Evolutionary conservation across 2,797 vertebrate genomes (phyloP).

Genomic region (Pseudomugil tenellus): DNA sequence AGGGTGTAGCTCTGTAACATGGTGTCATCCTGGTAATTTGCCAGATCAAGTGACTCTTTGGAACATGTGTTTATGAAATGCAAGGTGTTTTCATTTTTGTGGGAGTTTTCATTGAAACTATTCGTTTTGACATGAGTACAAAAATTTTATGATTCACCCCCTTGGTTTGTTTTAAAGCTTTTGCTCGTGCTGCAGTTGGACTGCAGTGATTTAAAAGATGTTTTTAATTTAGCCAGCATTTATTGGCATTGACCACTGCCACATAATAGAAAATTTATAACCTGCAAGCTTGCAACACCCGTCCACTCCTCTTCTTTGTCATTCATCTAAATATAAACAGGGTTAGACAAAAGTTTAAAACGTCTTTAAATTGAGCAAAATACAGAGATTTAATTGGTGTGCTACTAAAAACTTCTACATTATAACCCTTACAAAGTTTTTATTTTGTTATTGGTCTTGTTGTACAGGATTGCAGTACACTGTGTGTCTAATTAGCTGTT

Average conservation of each 20-base stretch:
- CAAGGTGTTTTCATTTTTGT: background rate
- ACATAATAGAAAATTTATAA: slow-evolving; percentile 50
- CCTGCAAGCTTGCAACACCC: slow-evolving; percentile 45
- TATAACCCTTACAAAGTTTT: background rate
- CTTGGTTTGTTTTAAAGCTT: slow-evolving; percentile 35
- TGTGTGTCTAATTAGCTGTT: slow-evolving; percentile 16
- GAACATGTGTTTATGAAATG: slow-evolving; percentile 8
- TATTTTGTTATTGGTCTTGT: slow-evolving; percentile 24
- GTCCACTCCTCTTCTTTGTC: slow-evolving; percentile 32
- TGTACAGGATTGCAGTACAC: slow-evolving; percentile 31
- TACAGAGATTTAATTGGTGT: background rate
- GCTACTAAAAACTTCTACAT: slow-evolving; percentile 16
- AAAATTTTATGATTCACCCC: slow-evolving; percentile 21
- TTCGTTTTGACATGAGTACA: slow-evolving; percentile 1
- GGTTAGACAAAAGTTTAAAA: slow-evolving; percentile 20
- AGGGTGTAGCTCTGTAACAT: background rate
- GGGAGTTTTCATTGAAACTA: slow-evolving; percentile 2
- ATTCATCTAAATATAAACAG: slow-evolving; percentile 19
- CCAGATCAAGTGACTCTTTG: background rate
- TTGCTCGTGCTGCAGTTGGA: slow-evolving; percentile 25
- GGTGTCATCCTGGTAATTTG: background rate
- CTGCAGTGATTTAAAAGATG: slow-evolving; percentile 18
- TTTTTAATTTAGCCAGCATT: slow-evolving; percentile 47
- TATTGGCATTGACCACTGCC: slow-evolving; percentile 45
- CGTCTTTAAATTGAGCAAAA: slow-evolving; percentile 14